phyloP scores from a whole-genome alignment of 92 coral and sea anemone genomes.

The Plumapathes pennacea region DNA sequence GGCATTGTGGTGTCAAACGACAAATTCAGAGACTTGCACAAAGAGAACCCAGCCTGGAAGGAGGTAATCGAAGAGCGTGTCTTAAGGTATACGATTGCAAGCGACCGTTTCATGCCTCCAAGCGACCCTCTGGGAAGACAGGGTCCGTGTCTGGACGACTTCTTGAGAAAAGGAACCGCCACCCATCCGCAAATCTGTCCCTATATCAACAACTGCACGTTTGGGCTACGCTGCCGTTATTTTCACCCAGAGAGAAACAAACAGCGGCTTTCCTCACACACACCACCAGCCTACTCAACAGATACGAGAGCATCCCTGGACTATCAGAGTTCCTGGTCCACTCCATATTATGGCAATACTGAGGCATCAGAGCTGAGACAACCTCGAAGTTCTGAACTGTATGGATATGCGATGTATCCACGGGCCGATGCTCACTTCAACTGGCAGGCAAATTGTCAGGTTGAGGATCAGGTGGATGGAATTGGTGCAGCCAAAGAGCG shows the following conservation, averaged over 20 bases:
- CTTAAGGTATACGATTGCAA: constrained; percentile 79
- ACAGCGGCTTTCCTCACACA: too few relatives aligned
- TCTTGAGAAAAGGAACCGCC: constrained; percentile 75
- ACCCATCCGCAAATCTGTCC: constrained; percentile 87
- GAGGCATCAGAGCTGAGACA: too few relatives aligned
- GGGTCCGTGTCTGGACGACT: constrained; percentile 88
- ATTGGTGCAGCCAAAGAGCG: too few relatives aligned
- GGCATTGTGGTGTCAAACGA: constrained; percentile 98
- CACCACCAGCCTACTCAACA: too few relatives aligned
- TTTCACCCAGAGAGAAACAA: constrained; percentile 93
- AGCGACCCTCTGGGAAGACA: constrained; percentile 92
- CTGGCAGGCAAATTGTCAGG: too few relatives aligned
- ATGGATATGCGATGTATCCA: too few relatives aligned
- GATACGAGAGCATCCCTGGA: too few relatives aligned
- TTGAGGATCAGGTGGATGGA: too few relatives aligned
- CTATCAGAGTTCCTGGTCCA: too few relatives aligned
- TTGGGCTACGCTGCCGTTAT: constrained; percentile 81
- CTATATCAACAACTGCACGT: constrained; percentile 80
- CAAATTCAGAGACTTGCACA: constrained; percentile 72
- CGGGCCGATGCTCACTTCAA: too few relatives aligned
- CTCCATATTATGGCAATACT: too few relatives aligned
- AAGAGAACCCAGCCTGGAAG: constrained; percentile 76
- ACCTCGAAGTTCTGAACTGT: too few relatives aligned
- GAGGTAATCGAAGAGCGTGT: constrained; percentile 84
- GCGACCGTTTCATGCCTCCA: constrained; percentile 87